A percentile compares a stretch with the other conserved stretches of the same genome.
phyloP scores from a whole-genome alignment of 1,140 invertebrate species.

The Macrocentrus cingulum region DNA sequence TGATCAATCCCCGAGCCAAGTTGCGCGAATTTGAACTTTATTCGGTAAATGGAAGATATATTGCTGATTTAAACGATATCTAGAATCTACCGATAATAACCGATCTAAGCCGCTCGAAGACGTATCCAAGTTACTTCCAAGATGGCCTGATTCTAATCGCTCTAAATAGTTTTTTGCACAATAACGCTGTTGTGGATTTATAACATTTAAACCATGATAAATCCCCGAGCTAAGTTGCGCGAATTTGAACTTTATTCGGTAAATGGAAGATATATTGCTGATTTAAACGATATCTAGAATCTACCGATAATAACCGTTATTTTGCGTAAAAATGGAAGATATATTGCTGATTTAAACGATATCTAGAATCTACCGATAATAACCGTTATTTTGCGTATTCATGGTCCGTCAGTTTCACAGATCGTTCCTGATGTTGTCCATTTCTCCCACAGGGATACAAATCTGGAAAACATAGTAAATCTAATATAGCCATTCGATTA shows the following conservation, averaged over 20 bases:
- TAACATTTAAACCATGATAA: constrained; percentile 5
- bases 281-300: constrained; percentile 37
- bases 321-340: constrained; percentile 39
- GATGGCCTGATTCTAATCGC: constrained; percentile 20
- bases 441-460: constrained; percentile 36
- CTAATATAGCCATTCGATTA: constrained; percentile 30
- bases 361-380: constrained; percentile 36
- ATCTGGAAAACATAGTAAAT: constrained; percentile 43
- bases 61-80: too few species aligned
- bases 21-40: too few species aligned
- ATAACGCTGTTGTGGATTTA: constrained; percentile 17
- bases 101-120: constrained; percentile 31
- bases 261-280: constrained; percentile 42
- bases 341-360: constrained; percentile 39
- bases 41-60: too few species aligned
- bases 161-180: constrained; percentile 26
- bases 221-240: constrained; percentile 32
- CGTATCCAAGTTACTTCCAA: constrained; percentile 18
- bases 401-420: constrained; percentile 29
- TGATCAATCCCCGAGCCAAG: too few species aligned
- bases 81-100: too few species aligned
- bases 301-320: constrained; percentile 33
- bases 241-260: constrained; percentile 37
- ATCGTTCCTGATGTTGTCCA: constrained; percentile 34
- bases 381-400: constrained; percentile 38